These are phyloP conservation scores for Pinna nobilis DNA, from an alignment of 1,140 invertebrate genomes.

Conservation along the genomic window DNA sequence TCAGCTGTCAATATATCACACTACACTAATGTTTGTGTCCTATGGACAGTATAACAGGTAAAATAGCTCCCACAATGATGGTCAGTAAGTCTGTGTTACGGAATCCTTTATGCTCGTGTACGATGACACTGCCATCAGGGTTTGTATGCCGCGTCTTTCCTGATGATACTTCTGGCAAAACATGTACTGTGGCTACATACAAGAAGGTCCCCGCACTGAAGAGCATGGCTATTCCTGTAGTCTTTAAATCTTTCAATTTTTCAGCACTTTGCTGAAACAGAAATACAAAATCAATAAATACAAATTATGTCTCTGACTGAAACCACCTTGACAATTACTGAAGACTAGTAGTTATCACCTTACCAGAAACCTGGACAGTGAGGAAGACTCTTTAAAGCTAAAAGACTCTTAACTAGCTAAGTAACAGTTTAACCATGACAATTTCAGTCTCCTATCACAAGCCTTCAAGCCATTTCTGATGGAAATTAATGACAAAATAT, in stretches of 20 bases:
- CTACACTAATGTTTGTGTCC: conserved; percentile 93
- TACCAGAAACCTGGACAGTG: no score
- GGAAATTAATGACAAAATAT: no score
- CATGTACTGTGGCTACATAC: conserved; percentile 98
- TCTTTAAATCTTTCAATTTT: conserved; percentile 87
- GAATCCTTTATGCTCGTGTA: conserved; percentile 78
- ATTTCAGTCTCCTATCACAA: no score
- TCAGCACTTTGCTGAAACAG: conserved; percentile 73
- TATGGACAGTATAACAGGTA: conserved; percentile 90
- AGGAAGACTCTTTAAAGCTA: no score
- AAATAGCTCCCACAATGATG: conserved; percentile 88
- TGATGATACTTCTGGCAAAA: conserved; percentile 90
- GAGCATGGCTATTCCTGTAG: conserved; percentile 96
- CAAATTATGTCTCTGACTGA: no score
- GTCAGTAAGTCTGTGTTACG: conserved; percentile 86
- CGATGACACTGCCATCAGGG: conserved; percentile 76
- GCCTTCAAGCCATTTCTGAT: no score
- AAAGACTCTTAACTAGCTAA: no score
- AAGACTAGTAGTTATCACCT: no score
- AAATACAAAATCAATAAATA: conserved; percentile 58
- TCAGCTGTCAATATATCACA: background rate
- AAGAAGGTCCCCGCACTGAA: conserved; percentile 99
- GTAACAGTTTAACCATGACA: no score
- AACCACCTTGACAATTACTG: no score
- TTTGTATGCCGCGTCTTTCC: conserved; percentile 58